phyloP scores from a whole-genome alignment of 2,113 vertebrate species.

The Pyxicephalus adspersus region DNA sequence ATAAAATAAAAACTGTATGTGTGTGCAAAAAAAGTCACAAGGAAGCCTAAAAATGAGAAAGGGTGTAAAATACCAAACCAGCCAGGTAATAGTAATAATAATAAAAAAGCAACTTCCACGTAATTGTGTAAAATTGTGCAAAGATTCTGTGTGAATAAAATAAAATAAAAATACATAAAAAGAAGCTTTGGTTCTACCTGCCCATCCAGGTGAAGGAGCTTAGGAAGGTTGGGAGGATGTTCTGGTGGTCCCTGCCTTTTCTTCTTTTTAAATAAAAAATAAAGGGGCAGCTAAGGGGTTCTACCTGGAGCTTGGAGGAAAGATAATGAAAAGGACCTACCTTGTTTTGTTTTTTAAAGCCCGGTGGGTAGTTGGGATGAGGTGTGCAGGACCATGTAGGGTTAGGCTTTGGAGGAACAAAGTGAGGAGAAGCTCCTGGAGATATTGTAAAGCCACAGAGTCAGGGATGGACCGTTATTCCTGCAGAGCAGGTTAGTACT shows the following conservation, averaged over 20 bases:
- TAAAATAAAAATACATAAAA: too few relatives aligned
- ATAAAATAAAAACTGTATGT: neutral
- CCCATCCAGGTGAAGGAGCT: neutral
- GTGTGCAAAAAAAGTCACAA: constrained; percentile 23
- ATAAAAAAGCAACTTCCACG: neutral
- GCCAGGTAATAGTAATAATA: constrained; percentile 39
- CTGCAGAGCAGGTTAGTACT: constrained; percentile 99
- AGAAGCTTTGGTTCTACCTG: neutral
- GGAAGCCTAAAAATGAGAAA: neutral
- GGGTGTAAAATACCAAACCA: constrained; percentile 37
- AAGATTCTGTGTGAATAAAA: too few relatives aligned
- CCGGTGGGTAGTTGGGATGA: constrained; percentile 82
- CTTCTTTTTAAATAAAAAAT: too few relatives aligned
- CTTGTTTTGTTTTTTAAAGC: too few relatives aligned
- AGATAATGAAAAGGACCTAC: constrained; percentile 73
- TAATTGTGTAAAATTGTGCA: too few relatives aligned
- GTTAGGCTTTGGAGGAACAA: constrained; percentile 80
- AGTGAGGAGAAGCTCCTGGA: constrained; percentile 86
- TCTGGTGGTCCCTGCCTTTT: too few relatives aligned
- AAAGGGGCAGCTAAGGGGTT: neutral
- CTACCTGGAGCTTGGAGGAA: constrained; percentile 35
- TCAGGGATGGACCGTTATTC: constrained; percentile 97
- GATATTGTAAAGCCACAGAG: constrained; percentile 92
- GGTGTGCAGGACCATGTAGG: constrained; percentile 84
- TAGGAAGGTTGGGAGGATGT: neutral